These are phyloP conservation scores for Rhinopomastus cyanomelas DNA, from an alignment of 2,113 vertebrate genomes.

Conservation along the genomic window DNA sequence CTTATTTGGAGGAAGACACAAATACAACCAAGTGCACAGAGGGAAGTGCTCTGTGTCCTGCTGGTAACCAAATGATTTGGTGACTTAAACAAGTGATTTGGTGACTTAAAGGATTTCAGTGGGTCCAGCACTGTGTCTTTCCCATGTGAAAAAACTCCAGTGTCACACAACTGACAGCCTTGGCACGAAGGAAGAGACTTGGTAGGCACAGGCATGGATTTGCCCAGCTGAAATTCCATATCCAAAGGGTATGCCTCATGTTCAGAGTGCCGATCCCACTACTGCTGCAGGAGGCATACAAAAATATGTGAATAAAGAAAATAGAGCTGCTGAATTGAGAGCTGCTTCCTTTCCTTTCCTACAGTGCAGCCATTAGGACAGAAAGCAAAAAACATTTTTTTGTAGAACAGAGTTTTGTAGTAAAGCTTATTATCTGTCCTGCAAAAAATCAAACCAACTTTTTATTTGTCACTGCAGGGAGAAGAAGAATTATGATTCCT, in stretches of 20 bases:
- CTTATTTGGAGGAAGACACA: background rate
- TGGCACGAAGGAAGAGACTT: background rate
- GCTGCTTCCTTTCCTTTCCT: background rate
- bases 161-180: background rate
- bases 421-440: constrained; percentile 72
- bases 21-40: background rate
- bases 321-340: constrained; percentile 15
- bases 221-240: background rate
- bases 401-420: constrained; percentile 52
- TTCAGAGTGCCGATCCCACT: background rate
- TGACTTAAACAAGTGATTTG: background rate
- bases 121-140: background rate
- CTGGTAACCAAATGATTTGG: constrained; percentile 1
- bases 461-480: constrained; percentile 70
- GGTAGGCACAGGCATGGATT: background rate
- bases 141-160: background rate
- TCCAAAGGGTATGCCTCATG: background rate
- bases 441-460: constrained; percentile 72
- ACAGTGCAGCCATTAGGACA: background rate
- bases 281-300: constrained; percentile 33
- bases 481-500: constrained; percentile 74
- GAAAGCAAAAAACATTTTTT: constrained; percentile 47
- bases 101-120: background rate
- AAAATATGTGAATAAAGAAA: constrained; percentile 7
- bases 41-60: background rate